Evolutionary conservation across 2,797 vertebrate species (phyloP).

Genomic region (Choloepus didactylus): DNA sequence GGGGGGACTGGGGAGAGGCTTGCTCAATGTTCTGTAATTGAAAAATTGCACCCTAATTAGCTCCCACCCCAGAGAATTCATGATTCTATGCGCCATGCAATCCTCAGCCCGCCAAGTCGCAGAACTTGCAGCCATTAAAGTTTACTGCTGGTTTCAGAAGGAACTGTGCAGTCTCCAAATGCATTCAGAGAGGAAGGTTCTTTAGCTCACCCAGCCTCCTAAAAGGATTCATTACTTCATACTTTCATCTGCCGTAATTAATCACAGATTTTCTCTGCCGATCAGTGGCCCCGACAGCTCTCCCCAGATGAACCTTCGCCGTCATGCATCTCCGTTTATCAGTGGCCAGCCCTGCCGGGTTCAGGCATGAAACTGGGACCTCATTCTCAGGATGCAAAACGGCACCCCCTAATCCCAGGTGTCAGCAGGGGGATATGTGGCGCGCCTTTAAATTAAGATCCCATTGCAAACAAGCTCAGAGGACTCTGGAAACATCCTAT

Average conservation of each 20-base stretch:
- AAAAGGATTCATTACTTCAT: constrained; percentile 52
- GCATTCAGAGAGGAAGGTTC: background rate
- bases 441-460: constrained; percentile 28
- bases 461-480: background rate
- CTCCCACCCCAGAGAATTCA: constrained; percentile 42
- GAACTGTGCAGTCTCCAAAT: background rate
- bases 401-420: background rate
- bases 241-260: constrained; percentile 58
- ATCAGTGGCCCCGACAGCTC: constrained; percentile 25
- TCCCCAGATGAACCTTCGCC: constrained; percentile 63
- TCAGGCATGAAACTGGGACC: background rate
- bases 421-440: rapidly evolving
- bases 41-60: constrained; percentile 76
- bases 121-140: constrained; percentile 49
- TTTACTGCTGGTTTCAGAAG: constrained; percentile 45
- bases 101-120: background rate
- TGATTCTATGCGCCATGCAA: background rate
- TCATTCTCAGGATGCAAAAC: background rate
- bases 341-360: background rate
- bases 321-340: background rate
- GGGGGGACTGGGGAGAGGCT: background rate
- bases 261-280: constrained; percentile 69
- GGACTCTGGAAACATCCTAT: background rate
- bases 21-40: constrained; percentile 57
- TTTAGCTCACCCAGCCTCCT: background rate